A percentile compares a stretch with the other conserved stretches of the same genome.
Evolutionary conservation across 2,797 vertebrate genomes (phyloP).

Genomic region (Megalops cyprinoides): DNA sequence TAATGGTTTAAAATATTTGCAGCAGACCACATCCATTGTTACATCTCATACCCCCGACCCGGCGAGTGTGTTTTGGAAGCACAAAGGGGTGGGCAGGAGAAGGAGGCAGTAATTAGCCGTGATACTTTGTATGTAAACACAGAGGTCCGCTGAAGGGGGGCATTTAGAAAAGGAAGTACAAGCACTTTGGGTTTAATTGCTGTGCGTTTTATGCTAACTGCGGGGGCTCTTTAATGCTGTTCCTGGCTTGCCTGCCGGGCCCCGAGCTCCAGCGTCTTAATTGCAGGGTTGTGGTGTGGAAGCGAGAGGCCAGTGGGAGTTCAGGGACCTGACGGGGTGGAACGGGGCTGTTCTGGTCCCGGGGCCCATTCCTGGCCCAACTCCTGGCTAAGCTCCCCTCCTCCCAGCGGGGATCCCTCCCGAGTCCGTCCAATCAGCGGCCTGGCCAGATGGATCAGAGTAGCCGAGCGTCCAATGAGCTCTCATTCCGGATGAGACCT

Average conservation of each 20-base stretch:
- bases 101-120: neutral
- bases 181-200: neutral
- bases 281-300: slow-evolving; percentile 62
- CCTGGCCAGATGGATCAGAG: neutral
- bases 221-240: slow-evolving; percentile 41
- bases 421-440: neutral
- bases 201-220: neutral
- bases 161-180: neutral
- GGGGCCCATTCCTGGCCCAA: slow-evolving; percentile 62
- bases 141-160: neutral
- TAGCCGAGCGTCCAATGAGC: neutral
- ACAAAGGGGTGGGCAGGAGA: neutral
- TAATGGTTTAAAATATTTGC: too few relatives aligned
- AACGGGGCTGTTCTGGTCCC: slow-evolving; percentile 73
- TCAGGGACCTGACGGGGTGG: slow-evolving; percentile 48
- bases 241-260: slow-evolving; percentile 64
- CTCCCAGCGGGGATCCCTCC: neutral
- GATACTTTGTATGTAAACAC: too few relatives aligned
- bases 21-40: neutral
- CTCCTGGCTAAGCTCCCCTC: slow-evolving; percentile 50
- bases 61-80: neutral
- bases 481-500: too few relatives aligned
- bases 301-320: slow-evolving; percentile 27
- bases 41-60: too few relatives aligned
- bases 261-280: slow-evolving; percentile 68